Conservation (phyloP, 2,888 invertebrate genomes). For the Chrysina gloriosa region DNA sequence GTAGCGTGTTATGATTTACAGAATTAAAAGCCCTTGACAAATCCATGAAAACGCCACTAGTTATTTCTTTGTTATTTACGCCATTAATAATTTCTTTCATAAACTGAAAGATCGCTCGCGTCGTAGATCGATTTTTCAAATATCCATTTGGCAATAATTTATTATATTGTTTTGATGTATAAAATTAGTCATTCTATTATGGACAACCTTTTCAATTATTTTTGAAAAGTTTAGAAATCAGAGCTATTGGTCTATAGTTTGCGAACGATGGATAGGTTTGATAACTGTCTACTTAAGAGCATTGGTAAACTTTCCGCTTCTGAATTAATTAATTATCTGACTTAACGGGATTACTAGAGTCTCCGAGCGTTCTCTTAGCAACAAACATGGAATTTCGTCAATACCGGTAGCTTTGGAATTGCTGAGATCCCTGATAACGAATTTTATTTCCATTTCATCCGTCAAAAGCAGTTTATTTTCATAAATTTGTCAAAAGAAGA, state of each 20-base stretch:
- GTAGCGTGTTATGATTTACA: not conserved
- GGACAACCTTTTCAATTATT: not conserved
- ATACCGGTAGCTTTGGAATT: not conserved
- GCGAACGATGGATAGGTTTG: not conserved
- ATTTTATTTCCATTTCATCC: not conserved
- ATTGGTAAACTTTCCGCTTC: not conserved
- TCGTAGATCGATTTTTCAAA: not conserved
- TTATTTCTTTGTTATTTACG: not conserved
- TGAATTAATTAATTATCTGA: not conserved
- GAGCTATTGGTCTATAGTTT: not conserved
- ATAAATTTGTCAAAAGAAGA: no score
- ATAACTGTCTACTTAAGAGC: not conserved
- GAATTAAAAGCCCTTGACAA: slow-evolving; percentile 1
- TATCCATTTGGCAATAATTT: not conserved
- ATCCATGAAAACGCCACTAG: not conserved
- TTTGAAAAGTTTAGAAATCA: not conserved
- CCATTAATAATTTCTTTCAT: not conserved
- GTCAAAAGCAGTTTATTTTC: no score
- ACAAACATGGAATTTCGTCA: not conserved
- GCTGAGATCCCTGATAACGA: not conserved
- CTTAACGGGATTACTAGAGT: not conserved
- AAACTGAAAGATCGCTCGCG: not conserved
- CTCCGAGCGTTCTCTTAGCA: not conserved
- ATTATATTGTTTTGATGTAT: not conserved
- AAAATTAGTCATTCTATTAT: not conserved